Evolutionary conservation across 2,888 invertebrate genomes (phyloP).

Genomic region (Orthosia gothica): DNA sequence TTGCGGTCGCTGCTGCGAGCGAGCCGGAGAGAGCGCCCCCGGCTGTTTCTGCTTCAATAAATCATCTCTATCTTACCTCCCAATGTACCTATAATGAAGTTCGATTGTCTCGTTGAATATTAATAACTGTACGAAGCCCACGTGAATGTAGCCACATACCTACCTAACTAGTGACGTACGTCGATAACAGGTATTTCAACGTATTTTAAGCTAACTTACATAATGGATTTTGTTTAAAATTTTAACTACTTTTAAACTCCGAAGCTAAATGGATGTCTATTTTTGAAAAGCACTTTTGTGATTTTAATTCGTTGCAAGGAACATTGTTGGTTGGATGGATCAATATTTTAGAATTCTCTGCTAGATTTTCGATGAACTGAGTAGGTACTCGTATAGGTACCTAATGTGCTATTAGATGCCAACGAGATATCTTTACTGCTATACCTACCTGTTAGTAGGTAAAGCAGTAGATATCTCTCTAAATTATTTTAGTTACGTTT

Average conservation of each 20-base stretch:
- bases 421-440: no score
- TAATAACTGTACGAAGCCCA: slow-evolving; percentile 39
- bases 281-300: neutral
- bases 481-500: no score
- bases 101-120: slow-evolving; percentile 66
- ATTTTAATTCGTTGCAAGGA: no score
- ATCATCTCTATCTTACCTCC: slow-evolving; percentile 51
- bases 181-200: slow-evolving; percentile 12
- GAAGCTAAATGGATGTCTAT: neutral
- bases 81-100: slow-evolving; percentile 52
- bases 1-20: slow-evolving; percentile 49
- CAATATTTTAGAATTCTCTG: neutral
- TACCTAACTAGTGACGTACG: neutral
- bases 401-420: no score
- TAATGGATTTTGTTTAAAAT: slow-evolving; percentile 16
- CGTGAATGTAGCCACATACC: slow-evolving; percentile 16
- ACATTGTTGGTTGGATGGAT: neutral
- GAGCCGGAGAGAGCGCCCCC: slow-evolving; percentile 45
- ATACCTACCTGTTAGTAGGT: no score
- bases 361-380: no score
- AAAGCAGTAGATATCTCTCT: no score
- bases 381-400: no score
- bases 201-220: neutral
- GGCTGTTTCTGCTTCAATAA: slow-evolving; percentile 66
- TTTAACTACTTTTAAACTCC: neutral